These are phyloP conservation scores for Charadrius vociferus DNA, from an alignment of 2,113 vertebrate genomes.

Conservation along the genomic window DNA sequence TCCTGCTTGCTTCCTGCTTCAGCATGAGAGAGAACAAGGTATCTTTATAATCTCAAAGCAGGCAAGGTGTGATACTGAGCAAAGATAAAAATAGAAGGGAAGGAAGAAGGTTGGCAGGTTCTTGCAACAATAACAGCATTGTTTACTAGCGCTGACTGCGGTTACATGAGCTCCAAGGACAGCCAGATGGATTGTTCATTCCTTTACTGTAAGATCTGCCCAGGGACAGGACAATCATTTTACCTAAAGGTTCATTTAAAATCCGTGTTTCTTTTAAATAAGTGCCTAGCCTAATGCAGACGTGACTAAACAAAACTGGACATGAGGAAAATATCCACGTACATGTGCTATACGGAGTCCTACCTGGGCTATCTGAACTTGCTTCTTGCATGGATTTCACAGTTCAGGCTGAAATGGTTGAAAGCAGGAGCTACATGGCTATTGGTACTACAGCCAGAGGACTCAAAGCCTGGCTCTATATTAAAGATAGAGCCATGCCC, in stretches of 20 bases:
- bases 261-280: not conserved
- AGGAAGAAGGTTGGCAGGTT: not conserved
- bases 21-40: not conserved
- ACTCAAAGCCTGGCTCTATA: not conserved
- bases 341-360: not conserved
- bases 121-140: not conserved
- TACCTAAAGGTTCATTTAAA: not conserved
- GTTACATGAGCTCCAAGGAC: not conserved
- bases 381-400: not conserved
- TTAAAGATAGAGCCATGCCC: not conserved
- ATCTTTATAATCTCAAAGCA: not conserved
- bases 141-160: not conserved
- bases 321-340: not conserved
- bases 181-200: not conserved
- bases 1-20: not conserved
- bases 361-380: not conserved
- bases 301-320: not conserved
- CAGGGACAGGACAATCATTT: not conserved
- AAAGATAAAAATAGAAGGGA: not conserved
- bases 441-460: not conserved
- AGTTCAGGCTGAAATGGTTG: not conserved
- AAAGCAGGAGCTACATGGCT: not conserved
- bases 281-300: not conserved
- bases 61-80: not conserved
- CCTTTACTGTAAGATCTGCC: not conserved